Percentiles rank a stretch among this genome's conserved stretches.
phyloP scores from a whole-genome alignment of 2,888 invertebrate species.

The Baronia brevicornis region DNA sequence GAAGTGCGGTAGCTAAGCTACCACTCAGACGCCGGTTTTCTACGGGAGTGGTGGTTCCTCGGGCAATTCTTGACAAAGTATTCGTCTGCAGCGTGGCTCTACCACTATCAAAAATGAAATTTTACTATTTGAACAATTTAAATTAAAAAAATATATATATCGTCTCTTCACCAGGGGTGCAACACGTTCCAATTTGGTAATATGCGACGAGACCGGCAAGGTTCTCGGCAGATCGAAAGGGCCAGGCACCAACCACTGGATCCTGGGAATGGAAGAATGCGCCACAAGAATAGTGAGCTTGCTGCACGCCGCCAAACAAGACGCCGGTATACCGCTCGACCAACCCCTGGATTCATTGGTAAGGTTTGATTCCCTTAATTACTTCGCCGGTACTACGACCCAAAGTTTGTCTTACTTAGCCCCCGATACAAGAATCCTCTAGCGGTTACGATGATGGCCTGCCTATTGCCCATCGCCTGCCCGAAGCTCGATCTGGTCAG shows the following conservation, averaged over 20 bases:
- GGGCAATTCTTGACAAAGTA: no score
- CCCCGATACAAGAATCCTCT: neutral
- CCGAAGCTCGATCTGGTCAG: neutral
- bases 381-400: no score
- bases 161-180: slow-evolving; percentile 85
- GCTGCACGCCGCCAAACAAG: slow-evolving; percentile 79
- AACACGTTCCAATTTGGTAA: slow-evolving; percentile 86
- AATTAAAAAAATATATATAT: neutral
- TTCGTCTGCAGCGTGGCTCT: no score
- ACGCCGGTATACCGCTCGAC: slow-evolving; percentile 76
- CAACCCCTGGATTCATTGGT: slow-evolving; percentile 81
- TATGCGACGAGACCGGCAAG: slow-evolving; percentile 83
- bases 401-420: neutral
- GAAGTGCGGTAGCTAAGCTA: no score
- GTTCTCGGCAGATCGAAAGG: slow-evolving; percentile 80
- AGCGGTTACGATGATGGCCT: no score
- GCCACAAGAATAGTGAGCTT: slow-evolving; percentile 83
- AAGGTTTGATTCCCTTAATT: slow-evolving; percentile 35
- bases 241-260: slow-evolving; percentile 88
- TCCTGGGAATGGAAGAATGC: slow-evolving; percentile 88
- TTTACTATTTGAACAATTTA: neutral
- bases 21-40: no score
- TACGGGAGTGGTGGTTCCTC: no score
- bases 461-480: no score
- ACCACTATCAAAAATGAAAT: neutral